Evolutionary conservation across 2,113 vertebrate species (phyloP), one percentile per base, ranked within the genome.

Genomic region (Caracal caracal): DNA sequence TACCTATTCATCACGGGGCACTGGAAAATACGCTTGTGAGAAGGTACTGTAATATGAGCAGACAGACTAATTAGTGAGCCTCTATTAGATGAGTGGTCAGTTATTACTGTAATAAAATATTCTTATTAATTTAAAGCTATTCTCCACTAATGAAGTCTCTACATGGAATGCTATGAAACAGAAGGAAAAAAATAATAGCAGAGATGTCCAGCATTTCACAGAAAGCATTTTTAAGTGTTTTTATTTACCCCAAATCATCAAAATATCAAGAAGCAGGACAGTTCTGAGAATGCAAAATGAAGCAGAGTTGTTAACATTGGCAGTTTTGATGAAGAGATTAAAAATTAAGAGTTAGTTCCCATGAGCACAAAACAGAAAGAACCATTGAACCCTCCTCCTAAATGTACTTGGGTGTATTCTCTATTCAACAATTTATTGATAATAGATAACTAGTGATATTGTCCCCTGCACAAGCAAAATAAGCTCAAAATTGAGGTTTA

Each of bases 401-500:
- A 96, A 70, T 85, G 15, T 90, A 37, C 16, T 17, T 43, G 24
- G 53, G 30, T 59, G 0, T 87, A 33, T 66, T 90, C 81, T 73
- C 5, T 66, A 6, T 85, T 93, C 24, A 53, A 30, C 30, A 66
- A 37, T 66, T 66, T 81, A 56, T 80, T 73, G 17, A 65, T 33
- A 80, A 12, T 40, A 87, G n/a, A 33, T 35, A 59, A 56, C 28
- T 81, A 47, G 20, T 82, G 49, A 49, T 59, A 37, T 26, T 49
- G 37, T 65, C 43, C 37, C 49, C 86, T 81, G 35, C 28, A n/a
- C 59, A 82, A 71, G 43, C n/a, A 73, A 53, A 85, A 47, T 82
- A 78, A 96, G 51, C 20, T 93, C 26, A 94, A 43, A 85, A 89
- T 84, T 84, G 43, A 65, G 76, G 30, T 73, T 89, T 92, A 37